Conservation (phyloP, 2,113 vertebrate species). For the Aleadryas rufinucha region DNA sequence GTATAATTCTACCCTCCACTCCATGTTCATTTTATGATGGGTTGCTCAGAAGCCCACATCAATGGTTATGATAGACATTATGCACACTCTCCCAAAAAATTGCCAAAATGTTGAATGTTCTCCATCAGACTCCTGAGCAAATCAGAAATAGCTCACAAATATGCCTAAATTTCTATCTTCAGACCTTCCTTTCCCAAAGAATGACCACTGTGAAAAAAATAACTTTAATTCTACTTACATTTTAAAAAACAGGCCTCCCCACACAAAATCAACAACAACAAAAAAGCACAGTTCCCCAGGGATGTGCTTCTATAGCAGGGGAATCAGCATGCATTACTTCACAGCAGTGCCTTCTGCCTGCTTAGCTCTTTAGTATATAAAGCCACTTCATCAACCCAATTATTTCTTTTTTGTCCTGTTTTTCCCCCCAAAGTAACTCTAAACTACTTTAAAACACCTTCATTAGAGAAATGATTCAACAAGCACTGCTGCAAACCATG, state of each 20-base stretch:
- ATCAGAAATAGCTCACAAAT: not conserved
- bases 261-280: not conserved
- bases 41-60: not conserved
- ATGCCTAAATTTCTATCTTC: not conserved
- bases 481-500: conserved; percentile 19
- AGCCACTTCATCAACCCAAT: conserved; percentile 35
- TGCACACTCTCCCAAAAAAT: not conserved
- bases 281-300: not conserved
- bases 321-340: not conserved
- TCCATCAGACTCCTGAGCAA: not conserved
- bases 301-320: not conserved
- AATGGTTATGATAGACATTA: not conserved
- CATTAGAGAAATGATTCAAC: conserved; percentile 49
- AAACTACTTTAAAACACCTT: conserved; percentile 44
- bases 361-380: conserved; percentile 43
- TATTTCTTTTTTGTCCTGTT: not conserved
- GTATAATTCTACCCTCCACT: not conserved
- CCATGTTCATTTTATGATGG: not conserved
- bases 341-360: not conserved
- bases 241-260: not conserved
- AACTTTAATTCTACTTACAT: not conserved
- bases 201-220: not conserved
- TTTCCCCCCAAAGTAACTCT: conserved; percentile 10
- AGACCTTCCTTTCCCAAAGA: not conserved
- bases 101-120: not conserved